Evolutionary conservation across 2,113 vertebrate species (phyloP).

Genomic region (Cyprinodon tularosa): DNA sequence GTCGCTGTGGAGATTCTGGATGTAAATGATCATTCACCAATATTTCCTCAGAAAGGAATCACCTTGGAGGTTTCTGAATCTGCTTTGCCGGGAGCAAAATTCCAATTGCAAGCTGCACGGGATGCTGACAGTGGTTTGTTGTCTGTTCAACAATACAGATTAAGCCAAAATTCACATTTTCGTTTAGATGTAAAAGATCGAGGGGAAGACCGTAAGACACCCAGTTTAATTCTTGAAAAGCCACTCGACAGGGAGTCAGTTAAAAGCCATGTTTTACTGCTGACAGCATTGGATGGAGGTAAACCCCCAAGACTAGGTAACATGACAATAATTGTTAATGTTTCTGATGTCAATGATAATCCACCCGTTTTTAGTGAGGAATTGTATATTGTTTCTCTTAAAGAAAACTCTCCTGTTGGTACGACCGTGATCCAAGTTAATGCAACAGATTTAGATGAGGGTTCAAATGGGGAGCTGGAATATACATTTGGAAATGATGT

Average conservation of each 20-base stretch:
- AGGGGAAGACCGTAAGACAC: constrained; percentile 51
- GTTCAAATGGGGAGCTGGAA: constrained; percentile 52
- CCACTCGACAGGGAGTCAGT: constrained; percentile 64
- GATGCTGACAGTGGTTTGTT: constrained; percentile 27
- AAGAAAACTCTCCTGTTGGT: constrained; percentile 45
- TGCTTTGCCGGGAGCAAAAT: constrained; percentile 52
- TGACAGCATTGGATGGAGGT: constrained; percentile 72
- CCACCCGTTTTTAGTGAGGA: constrained; percentile 64
- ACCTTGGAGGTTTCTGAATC: constrained; percentile 70
- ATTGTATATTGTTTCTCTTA: constrained; percentile 30
- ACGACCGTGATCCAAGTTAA: constrained; percentile 48
- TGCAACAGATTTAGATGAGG: constrained; percentile 66
- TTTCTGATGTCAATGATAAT: constrained; percentile 75
- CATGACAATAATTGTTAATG: constrained; percentile 59
- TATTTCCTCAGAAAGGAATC: constrained; percentile 55
- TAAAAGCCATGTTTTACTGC: constrained; percentile 21
- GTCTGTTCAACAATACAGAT: constrained; percentile 28
- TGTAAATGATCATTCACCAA: constrained; percentile 72
- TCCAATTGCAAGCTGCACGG: constrained; percentile 56
- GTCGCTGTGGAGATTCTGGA: constrained; percentile 69
- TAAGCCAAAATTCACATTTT: constrained; percentile 48
- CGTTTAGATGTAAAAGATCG: constrained; percentile 48
- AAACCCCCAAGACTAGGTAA: constrained; percentile 54
- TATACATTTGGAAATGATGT: constrained; percentile 50
- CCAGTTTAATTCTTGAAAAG: constrained; percentile 63